phyloP scores from a whole-genome alignment of 2,113 vertebrate species.

The Hassar affinis region DNA sequence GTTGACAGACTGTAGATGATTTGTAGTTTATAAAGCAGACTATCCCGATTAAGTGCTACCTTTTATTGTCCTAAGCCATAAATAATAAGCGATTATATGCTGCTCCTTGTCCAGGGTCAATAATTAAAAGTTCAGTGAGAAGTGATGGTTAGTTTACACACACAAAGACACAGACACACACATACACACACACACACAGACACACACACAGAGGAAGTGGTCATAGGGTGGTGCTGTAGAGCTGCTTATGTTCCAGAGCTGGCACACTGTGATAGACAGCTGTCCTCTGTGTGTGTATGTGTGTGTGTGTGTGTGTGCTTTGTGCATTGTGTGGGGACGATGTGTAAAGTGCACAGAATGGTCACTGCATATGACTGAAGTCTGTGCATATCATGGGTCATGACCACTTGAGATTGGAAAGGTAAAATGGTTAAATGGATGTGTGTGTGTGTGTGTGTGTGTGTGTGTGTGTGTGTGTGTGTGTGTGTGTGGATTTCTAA shows the following conservation, averaged over 20 bases:
- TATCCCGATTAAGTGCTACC: conserved; percentile 9
- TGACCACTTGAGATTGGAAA: conserved; percentile 7
- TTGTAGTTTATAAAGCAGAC: background rate
- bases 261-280: conserved; percentile 21
- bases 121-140: conserved; percentile 12
- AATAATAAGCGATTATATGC: background rate
- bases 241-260: background rate
- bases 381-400: conserved; percentile 7
- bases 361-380: conserved; percentile 10
- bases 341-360: conserved; percentile 1
- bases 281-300: background rate
- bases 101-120: conserved; percentile 5
- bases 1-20: background rate
- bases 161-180: background rate
- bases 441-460: conserved; percentile 59
- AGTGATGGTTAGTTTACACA: conserved; percentile 14
- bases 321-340: conserved; percentile 41
- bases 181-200: background rate
- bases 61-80: conserved; percentile 5
- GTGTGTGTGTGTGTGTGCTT: conserved; percentile 25
- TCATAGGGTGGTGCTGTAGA: conserved; percentile 38
- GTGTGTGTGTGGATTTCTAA: conserved; percentile 19
- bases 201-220: conserved; percentile 25
- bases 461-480: conserved; percentile 43
- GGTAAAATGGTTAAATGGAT: conserved; percentile 14